Evolutionary conservation across 1,140 invertebrate genomes (phyloP), one percentile per base, ranked within the genome.

Genomic region (Catajapyx aquilonaris): DNA sequence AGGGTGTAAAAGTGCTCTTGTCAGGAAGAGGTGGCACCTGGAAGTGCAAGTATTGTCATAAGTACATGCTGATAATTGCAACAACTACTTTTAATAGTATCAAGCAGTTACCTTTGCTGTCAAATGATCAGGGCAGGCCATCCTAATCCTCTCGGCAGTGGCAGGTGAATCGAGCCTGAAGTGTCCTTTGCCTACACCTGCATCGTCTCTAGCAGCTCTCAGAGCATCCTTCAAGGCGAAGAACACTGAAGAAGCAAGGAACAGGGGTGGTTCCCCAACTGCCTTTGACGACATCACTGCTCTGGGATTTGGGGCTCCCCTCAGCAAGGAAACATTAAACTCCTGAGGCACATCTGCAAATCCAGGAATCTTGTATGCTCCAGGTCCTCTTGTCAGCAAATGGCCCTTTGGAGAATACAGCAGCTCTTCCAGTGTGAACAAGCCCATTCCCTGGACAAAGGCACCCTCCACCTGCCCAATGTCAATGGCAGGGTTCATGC

Each of bases 211-310:
- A 1, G 84, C 81, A 9, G 77, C 69, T 46, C 62, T 66, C 20
- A 95, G 74, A 2, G 91, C 90, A 50, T 93, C 78, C 56, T 77
- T 79, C 31, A 93, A 81, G 4, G 88, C 90, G 56, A 86, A 93
- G 50, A 87, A 87, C 1, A 73, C 71, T 0, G 84, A 76, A 16
- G 74, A 68, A 1, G 86, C 81, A 36, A 93, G 61, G 50, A 94
- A 93, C 11, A 96, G 55, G 0, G 90, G 90, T 4, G 90, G 90
- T 58, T 96, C 91, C 3, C 90, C 91, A 33, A 95, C 76, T 43
- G 86, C 91, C 83, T 85, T 46, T 40, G 64, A 55, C 42, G 38
- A 35, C 19, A n/a, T 13, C 22, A 32, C 9, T n/a, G 28, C 13
- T n/a, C n/a, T n/a, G n/a, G n/a, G n/a, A n/a, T 20, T 35, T 1